phyloP scores from a whole-genome alignment of 2,888 invertebrate genomes.

The Unio pictorum region DNA sequence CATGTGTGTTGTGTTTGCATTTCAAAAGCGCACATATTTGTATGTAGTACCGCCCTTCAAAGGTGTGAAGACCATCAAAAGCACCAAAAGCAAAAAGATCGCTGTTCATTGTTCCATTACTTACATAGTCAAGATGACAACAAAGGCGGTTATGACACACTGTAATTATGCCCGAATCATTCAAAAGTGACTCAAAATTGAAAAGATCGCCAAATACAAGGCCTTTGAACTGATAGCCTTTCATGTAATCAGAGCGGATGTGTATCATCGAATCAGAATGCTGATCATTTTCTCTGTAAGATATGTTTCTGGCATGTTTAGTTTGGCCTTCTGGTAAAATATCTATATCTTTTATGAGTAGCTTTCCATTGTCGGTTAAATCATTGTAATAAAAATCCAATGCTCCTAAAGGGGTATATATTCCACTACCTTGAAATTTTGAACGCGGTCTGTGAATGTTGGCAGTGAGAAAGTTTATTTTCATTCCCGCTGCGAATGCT shows the following conservation, averaged over 20 bases:
- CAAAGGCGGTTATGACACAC: conserved; percentile 47
- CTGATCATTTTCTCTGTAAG: not conserved
- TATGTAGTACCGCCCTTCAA: conserved; percentile 49
- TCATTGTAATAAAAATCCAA: conserved; percentile 32
- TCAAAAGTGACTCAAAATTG: conserved; percentile 30
- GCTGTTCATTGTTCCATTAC: conserved; percentile 4
- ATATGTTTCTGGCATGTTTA: not conserved
- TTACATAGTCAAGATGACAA: conserved; percentile 37
- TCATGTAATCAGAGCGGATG: not conserved
- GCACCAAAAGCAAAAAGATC: conserved; percentile 54
- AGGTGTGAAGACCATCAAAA: conserved; percentile 52
- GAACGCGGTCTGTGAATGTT: conserved; percentile 79
- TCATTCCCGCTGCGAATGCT: conserved; percentile 78
- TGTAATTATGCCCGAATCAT: conserved; percentile 11
- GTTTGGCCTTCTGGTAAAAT: not conserved
- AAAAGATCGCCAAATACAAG: conserved; percentile 41
- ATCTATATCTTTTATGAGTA: conserved; percentile 36
- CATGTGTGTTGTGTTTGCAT: conserved; percentile 30
- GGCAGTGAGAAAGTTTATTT: conserved; percentile 81
- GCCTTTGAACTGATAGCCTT: conserved; percentile 20
- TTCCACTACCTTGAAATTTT: conserved; percentile 79
- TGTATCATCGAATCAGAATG: not conserved
- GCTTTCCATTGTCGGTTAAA: conserved; percentile 17
- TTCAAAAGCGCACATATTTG: conserved; percentile 52
- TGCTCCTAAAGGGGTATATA: conserved; percentile 76